Percentiles rank a stretch among this genome's conserved stretches.
These are phyloP conservation scores for Apodemus speciosus DNA, from an alignment of 2,113 vertebrate genomes.

Conservation along the genomic window DNA sequence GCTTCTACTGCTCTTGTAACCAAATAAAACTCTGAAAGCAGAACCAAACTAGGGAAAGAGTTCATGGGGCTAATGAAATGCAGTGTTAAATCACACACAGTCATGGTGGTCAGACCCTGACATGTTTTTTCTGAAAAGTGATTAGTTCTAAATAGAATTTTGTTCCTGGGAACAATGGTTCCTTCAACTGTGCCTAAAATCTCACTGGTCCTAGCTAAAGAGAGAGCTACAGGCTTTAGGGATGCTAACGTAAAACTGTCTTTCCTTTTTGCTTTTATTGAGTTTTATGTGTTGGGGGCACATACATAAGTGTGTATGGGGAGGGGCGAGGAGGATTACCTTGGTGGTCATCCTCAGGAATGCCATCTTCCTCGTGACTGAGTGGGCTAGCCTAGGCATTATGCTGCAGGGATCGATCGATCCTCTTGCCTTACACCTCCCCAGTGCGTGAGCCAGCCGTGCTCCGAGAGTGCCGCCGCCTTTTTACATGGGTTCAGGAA, in stretches of 20 bases:
- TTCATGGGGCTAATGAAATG: neutral
- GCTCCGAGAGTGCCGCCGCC: no score
- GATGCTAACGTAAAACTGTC: conserved; percentile 32
- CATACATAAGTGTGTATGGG: neutral
- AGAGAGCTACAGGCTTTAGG: neutral
- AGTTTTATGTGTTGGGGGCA: neutral
- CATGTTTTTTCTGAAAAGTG: neutral
- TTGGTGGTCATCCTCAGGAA: neutral
- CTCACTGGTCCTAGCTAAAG: neutral
- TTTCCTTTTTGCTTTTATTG: neutral
- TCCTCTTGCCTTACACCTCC: neutral
- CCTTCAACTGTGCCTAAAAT: neutral
- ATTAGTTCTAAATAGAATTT: neutral
- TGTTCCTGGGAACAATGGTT: conserved; percentile 2
- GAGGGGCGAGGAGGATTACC: no score
- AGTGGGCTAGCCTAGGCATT: no score
- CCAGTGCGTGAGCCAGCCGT: neutral
- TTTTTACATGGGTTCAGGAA: no score
- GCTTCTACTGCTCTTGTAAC: neutral
- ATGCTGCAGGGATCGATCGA: neutral
- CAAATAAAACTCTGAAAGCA: conserved; percentile 34
- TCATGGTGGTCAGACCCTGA: neutral
- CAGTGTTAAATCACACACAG: neutral
- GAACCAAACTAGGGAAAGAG: neutral
- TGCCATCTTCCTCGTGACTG: neutral